Evolutionary conservation across 2,888 invertebrate species (phyloP).

Genomic region (Callyntrura guangdongensis): DNA sequence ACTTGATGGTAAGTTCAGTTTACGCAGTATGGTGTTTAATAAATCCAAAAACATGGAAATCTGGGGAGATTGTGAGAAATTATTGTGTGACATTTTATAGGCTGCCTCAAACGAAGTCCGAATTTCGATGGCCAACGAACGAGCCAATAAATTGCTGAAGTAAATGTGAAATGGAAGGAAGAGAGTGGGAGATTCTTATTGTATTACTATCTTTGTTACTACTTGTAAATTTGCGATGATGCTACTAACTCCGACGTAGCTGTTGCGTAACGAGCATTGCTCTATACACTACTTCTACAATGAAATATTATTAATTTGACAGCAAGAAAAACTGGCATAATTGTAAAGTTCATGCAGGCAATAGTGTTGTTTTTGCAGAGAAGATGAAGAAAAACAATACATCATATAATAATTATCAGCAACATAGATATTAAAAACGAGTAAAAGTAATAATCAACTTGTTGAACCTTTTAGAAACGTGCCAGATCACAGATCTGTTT

Average conservation of each 20-base stretch:
- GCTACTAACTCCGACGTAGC: constrained; percentile 36
- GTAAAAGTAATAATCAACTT: background rate
- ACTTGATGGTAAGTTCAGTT: constrained; percentile 94
- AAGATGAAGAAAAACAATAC: background rate
- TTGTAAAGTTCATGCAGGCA: constrained; percentile 60
- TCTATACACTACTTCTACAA: constrained; percentile 51
- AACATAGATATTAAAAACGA: background rate
- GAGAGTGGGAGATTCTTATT: constrained; percentile 68
- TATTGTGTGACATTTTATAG: constrained; percentile 86
- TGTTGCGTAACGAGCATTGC: constrained; percentile 60
- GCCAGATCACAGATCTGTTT: no score
- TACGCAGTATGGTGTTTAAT: background rate
- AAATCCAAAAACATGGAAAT: no score
- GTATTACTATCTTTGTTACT: constrained; percentile 44
- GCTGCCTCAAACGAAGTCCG: constrained; percentile 97
- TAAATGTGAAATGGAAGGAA: constrained; percentile 64
- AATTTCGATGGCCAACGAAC: constrained; percentile 98
- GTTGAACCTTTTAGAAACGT: no score
- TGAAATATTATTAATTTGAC: constrained; percentile 23
- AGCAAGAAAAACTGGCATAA: constrained; percentile 30
- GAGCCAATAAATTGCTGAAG: constrained; percentile 96
- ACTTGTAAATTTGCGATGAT: constrained; percentile 52
- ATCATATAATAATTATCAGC: constrained; percentile 11
- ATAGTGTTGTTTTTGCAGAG: constrained; percentile 42
- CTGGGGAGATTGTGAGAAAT: background rate